Conservation (phyloP, 2,797 vertebrate species). For the Cheirogaleus major region DNA sequence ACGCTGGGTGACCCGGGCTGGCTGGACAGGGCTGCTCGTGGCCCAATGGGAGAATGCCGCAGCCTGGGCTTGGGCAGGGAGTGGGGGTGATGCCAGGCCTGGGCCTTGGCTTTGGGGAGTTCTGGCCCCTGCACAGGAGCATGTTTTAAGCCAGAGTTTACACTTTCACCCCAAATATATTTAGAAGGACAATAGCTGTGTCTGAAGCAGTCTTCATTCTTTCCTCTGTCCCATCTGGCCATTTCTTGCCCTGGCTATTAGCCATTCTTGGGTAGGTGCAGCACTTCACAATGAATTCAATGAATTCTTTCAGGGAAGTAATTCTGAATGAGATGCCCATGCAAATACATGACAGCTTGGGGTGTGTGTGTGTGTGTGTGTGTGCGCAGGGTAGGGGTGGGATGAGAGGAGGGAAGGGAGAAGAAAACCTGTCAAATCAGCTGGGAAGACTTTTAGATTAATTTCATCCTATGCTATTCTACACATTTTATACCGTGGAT, state of each 20-base stretch:
- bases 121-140: not conserved
- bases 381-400: not conserved
- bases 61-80: not conserved
- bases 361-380: not conserved
- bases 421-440: not conserved
- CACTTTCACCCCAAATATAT: not conserved
- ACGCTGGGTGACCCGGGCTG: not conserved
- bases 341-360: not conserved
- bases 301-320: slow-evolving; percentile 29
- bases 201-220: not conserved
- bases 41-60: not conserved
- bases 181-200: not conserved
- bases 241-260: not conserved
- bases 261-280: not conserved
- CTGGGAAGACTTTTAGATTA: not conserved
- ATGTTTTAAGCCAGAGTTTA: not conserved
- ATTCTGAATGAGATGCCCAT: slow-evolving; percentile 28
- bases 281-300: not conserved
- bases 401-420: not conserved
- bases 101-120: not conserved
- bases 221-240: not conserved
- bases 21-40: accelerated
- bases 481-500: not conserved
- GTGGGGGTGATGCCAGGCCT: not conserved
- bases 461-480: not conserved